A percentile compares a stretch with the other conserved stretches of the same genome.
phyloP scores from a whole-genome alignment of 1,140 invertebrate genomes.

The Bursaphelenchus mucronatus region DNA sequence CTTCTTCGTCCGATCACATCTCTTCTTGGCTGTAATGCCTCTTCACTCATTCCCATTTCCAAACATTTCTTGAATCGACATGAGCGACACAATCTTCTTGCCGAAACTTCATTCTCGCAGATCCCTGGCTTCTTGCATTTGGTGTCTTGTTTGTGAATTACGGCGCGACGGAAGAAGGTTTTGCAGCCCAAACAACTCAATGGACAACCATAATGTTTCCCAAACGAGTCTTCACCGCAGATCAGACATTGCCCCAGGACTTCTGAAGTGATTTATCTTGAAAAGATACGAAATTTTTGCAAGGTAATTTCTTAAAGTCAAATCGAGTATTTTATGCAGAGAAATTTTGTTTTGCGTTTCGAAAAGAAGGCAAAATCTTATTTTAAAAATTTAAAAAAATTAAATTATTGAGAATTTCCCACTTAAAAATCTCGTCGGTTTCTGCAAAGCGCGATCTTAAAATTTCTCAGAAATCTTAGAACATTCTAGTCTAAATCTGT shows the following conservation, averaged over 20 bases:
- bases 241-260: slow-evolving; percentile 73
- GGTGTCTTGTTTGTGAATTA: slow-evolving; percentile 45
- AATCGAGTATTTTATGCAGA: too few species aligned
- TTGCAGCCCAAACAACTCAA: slow-evolving; percentile 79
- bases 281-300: slow-evolving; percentile 1
- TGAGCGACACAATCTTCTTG: slow-evolving; percentile 64
- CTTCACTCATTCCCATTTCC: slow-evolving; percentile 67
- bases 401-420: too few species aligned
- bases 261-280: slow-evolving; percentile 23
- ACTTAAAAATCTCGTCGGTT: too few species aligned
- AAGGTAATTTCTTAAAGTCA: neutral
- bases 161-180: slow-evolving; percentile 60
- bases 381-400: neutral
- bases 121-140: slow-evolving; percentile 65
- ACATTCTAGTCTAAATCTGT: too few species aligned
- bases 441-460: too few species aligned
- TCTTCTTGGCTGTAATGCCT: slow-evolving; percentile 62
- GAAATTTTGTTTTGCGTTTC: too few species aligned
- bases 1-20: slow-evolving; percentile 31
- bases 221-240: slow-evolving; percentile 88
- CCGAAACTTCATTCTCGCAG: slow-evolving; percentile 88
- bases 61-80: slow-evolving; percentile 63
- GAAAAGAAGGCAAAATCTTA: too few species aligned
- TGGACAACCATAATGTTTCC: slow-evolving; percentile 94
- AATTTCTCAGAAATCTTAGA: too few species aligned